A percentile compares a stretch with the other conserved stretches of the same genome.
Conservation (phyloP, 2,888 invertebrate genomes). For the Aleiodes testaceus region DNA sequence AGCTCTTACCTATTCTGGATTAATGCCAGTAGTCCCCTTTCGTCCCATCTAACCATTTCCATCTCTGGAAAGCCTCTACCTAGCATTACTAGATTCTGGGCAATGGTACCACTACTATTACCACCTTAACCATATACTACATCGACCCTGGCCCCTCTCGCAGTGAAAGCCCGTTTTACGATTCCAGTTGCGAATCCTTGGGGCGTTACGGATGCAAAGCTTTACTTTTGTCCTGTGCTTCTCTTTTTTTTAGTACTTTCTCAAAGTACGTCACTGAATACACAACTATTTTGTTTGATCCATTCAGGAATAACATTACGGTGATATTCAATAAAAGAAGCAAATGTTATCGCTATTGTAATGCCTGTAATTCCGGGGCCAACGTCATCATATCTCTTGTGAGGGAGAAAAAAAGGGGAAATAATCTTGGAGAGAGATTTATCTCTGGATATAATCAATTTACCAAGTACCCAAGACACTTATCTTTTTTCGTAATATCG, state of each 20-base stretch:
- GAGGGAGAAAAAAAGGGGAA: slow-evolving; percentile 6
- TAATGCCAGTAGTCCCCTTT: slow-evolving; percentile 60
- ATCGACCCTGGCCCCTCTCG: slow-evolving; percentile 2
- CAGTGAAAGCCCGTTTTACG: slow-evolving; percentile 53
- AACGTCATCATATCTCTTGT: neutral
- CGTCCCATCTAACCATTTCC: neutral
- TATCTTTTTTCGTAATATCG: slow-evolving; percentile 37
- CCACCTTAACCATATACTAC: slow-evolving; percentile 10
- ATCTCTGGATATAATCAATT: slow-evolving; percentile 45
- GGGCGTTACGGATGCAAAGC: slow-evolving; percentile 56
- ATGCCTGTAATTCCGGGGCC: too few relatives aligned
- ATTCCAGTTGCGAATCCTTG: slow-evolving; percentile 47
- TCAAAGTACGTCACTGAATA: neutral
- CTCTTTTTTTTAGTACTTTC: slow-evolving; percentile 1
- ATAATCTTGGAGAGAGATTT: slow-evolving; percentile 54
- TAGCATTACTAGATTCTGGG: slow-evolving; percentile 19
- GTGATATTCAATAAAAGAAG: slow-evolving; percentile 5
- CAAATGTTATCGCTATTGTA: too few relatives aligned
- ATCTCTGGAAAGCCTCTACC: slow-evolving; percentile 10
- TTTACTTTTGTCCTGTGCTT: slow-evolving; percentile 32
- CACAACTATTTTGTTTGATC: slow-evolving; percentile 31
- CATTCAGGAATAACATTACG: neutral
- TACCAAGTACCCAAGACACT: slow-evolving; percentile 32
- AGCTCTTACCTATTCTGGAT: slow-evolving; percentile 66
- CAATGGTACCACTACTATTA: slow-evolving; percentile 40